A percentile compares a stretch with the other conserved stretches of the same genome.
These are phyloP conservation scores for Phaetusa simplex DNA, from an alignment of 2,113 vertebrate species.

Conservation along the genomic window DNA sequence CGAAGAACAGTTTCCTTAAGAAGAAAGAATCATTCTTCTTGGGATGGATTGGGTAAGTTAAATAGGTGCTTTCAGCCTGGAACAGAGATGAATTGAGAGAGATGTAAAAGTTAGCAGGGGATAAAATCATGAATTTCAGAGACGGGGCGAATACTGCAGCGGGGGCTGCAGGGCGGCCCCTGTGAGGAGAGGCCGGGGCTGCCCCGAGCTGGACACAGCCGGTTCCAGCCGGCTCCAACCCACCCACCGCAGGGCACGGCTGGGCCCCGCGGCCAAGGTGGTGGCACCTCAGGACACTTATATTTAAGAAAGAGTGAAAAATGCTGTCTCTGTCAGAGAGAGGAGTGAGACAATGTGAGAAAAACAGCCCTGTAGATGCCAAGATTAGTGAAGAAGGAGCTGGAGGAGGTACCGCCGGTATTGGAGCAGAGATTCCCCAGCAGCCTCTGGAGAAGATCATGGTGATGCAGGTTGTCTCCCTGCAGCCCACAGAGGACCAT, in stretches of 20 bases:
- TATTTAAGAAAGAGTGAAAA: not conserved
- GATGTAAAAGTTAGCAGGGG: not conserved
- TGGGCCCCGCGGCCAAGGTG: not conserved
- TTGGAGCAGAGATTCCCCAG: not conserved
- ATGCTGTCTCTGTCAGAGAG: not conserved
- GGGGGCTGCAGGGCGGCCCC: fast-evolving
- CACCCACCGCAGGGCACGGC: fast-evolving
- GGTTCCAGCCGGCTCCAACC: fast-evolving
- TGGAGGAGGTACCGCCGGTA: fast-evolving
- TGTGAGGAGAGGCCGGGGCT: not conserved
- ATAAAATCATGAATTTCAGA: fast-evolving
- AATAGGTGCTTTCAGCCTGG: not conserved
- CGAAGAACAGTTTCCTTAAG: not conserved
- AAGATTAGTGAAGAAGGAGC: not conserved
- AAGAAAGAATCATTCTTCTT: not conserved
- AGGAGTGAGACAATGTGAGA: not conserved
- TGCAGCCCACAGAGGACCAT: not conserved
- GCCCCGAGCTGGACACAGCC: fast-evolving
- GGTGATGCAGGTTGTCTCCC: not conserved
- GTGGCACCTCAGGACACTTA: fast-evolving
- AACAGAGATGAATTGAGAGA: not conserved
- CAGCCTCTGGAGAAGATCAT: fast-evolving
- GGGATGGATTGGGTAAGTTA: not conserved
- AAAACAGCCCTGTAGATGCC: not conserved
- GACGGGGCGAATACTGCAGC: not conserved